Evolutionary conservation across 2,113 vertebrate genomes (phyloP).

Genomic region (Oostethus manadensis): DNA sequence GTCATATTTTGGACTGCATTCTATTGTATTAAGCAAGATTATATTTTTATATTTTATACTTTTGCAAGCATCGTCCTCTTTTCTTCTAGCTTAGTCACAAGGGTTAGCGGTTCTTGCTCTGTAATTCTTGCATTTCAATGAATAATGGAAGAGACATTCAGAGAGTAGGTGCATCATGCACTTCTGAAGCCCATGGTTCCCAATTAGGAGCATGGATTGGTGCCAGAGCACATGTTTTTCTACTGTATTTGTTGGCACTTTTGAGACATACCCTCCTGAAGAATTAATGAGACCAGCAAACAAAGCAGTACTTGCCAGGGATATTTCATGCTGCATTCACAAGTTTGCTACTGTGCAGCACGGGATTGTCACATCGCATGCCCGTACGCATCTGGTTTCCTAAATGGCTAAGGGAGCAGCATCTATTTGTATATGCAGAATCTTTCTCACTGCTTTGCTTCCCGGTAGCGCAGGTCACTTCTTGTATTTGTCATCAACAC

Average conservation of each 20-base stretch:
- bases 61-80: slow-evolving; percentile 30
- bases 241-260: slow-evolving; percentile 70
- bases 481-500: slow-evolving; percentile 32
- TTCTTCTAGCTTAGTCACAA: slow-evolving; percentile 42
- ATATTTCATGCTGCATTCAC: slow-evolving; percentile 68
- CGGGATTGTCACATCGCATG: slow-evolving; percentile 59
- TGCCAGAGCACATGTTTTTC: slow-evolving; percentile 75
- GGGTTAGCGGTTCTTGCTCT: slow-evolving; percentile 59
- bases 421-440: slow-evolving; percentile 29
- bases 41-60: slow-evolving; percentile 52
- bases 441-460: slow-evolving; percentile 57
- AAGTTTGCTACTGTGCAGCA: slow-evolving; percentile 58
- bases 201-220: slow-evolving; percentile 70
- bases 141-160: slow-evolving; percentile 75
- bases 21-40: slow-evolving; percentile 28
- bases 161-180: slow-evolving; percentile 65
- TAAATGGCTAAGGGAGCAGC: slow-evolving; percentile 57
- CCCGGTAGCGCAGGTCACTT: slow-evolving; percentile 52
- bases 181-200: slow-evolving; percentile 67
- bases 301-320: slow-evolving; percentile 64
- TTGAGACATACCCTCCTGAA: slow-evolving; percentile 70
- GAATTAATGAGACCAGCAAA: slow-evolving; percentile 74
- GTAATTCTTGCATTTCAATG: slow-evolving; percentile 65
- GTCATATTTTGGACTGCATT: neutral
- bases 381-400: slow-evolving; percentile 29